Evolutionary conservation across 1,140 invertebrate species (phyloP).

Genomic region (Asobara japonica): DNA sequence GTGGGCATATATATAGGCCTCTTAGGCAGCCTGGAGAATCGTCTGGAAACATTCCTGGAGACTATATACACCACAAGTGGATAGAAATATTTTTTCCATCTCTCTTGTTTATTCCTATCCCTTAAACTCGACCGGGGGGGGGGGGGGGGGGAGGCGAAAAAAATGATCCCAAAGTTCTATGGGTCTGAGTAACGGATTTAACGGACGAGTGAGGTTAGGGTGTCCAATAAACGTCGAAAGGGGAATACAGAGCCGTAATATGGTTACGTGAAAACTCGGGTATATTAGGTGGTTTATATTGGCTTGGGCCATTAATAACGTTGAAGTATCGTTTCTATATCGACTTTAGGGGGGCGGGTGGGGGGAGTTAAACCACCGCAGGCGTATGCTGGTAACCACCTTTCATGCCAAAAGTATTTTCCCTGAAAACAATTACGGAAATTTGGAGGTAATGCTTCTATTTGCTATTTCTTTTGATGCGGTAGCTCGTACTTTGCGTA

Average conservation of each 20-base stretch:
- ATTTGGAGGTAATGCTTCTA: neutral
- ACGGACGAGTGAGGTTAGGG: neutral
- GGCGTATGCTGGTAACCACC: neutral
- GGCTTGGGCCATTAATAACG: conserved; percentile 59
- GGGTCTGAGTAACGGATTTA: neutral
- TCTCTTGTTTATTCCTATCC: neutral
- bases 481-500: neutral
- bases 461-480: neutral
- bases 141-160: neutral
- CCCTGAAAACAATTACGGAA: neutral
- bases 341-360: conserved; percentile 35
- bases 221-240: conserved; percentile 33
- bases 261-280: conserved; percentile 46
- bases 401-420: conserved; percentile 9
- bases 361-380: neutral
- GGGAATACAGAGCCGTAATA: conserved; percentile 42
- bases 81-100: neutral
- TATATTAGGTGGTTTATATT: conserved; percentile 57
- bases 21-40: conserved; percentile 23
- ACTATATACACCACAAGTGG: conserved; percentile 11
- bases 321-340: conserved; percentile 52
- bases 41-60: conserved; percentile 48
- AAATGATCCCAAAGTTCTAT: conserved; percentile 17
- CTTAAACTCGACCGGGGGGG: too few species aligned
- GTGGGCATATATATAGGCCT: conserved; percentile 35